phyloP scores from a whole-genome alignment of 2,113 vertebrate genomes.

The Heteronetta atricapilla region DNA sequence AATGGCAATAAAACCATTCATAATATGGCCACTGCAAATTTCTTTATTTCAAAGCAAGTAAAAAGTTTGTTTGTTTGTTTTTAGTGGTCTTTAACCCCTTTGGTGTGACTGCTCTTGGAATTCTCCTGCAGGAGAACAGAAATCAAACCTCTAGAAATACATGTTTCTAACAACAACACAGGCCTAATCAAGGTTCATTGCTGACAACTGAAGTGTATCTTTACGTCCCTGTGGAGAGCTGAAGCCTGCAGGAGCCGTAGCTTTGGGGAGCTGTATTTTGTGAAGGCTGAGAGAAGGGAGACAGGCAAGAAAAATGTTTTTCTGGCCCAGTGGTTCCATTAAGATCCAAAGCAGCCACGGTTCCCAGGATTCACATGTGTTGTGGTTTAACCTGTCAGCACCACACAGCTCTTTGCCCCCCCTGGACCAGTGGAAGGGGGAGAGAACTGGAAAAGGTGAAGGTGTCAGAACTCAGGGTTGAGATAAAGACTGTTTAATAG shows the following conservation, averaged over 20 bases:
- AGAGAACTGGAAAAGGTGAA: too few species aligned
- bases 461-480: too few species aligned
- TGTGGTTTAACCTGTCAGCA: background rate
- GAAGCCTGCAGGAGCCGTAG: background rate
- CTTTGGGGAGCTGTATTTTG: background rate
- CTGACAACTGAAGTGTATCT: background rate
- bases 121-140: background rate
- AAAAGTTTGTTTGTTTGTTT: rapidly evolving
- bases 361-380: background rate
- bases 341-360: background rate
- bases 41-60: conserved; percentile 5
- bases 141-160: background rate
- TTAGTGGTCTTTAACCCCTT: background rate
- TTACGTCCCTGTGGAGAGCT: background rate
- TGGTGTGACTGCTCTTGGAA: background rate
- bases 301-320: background rate
- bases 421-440: too few species aligned
- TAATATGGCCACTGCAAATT: background rate
- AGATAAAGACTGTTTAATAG: too few species aligned
- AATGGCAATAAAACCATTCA: conserved; percentile 58
- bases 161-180: background rate
- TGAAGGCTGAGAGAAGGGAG: background rate
- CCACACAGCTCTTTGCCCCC: too few species aligned
- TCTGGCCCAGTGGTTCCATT: rapidly evolving
- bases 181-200: background rate